These are phyloP conservation scores for Chirona hameri DNA, from an alignment of 2,888 invertebrate species.

Conservation along the genomic window DNA sequence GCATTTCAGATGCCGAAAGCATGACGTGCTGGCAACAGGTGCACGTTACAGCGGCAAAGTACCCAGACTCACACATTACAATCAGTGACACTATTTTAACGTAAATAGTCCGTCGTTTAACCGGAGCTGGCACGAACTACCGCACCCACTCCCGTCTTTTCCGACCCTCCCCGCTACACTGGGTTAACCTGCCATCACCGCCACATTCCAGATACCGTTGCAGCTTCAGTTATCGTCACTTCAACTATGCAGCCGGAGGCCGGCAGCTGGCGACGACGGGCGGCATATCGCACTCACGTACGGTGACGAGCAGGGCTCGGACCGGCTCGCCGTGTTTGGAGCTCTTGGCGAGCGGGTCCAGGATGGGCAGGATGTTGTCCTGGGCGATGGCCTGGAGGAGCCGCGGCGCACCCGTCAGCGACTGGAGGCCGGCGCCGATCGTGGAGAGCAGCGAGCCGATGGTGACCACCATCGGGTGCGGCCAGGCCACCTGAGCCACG, in stretches of 20 bases:
- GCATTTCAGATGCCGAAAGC: no score
- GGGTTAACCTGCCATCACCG: no score
- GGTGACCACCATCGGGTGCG: slow-evolving; percentile 95
- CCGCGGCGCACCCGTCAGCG: slow-evolving; percentile 87
- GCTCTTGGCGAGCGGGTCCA: slow-evolving; percentile 85
- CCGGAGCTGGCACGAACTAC: no score
- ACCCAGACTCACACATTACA: no score
- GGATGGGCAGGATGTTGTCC: slow-evolving; percentile 95
- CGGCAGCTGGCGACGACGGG: neutral
- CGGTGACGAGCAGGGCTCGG: slow-evolving; percentile 83
- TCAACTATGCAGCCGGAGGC: neutral
- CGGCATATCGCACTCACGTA: slow-evolving; percentile 48
- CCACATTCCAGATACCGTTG: no score
- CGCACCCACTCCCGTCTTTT: no score
- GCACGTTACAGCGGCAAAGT: no score
- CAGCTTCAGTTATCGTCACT: no score
- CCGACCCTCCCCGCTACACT: no score
- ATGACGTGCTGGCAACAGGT: no score
- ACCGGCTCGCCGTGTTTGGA: slow-evolving; percentile 95
- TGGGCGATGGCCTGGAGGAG: slow-evolving; percentile 53
- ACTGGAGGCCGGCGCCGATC: slow-evolving; percentile 95
- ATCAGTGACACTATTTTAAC: no score
- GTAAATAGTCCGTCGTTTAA: no score
- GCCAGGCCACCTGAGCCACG: slow-evolving; percentile 98
- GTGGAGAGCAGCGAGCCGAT: slow-evolving; percentile 98